phyloP scores from a whole-genome alignment of 2,113 vertebrate species.

The Naja naja region DNA sequence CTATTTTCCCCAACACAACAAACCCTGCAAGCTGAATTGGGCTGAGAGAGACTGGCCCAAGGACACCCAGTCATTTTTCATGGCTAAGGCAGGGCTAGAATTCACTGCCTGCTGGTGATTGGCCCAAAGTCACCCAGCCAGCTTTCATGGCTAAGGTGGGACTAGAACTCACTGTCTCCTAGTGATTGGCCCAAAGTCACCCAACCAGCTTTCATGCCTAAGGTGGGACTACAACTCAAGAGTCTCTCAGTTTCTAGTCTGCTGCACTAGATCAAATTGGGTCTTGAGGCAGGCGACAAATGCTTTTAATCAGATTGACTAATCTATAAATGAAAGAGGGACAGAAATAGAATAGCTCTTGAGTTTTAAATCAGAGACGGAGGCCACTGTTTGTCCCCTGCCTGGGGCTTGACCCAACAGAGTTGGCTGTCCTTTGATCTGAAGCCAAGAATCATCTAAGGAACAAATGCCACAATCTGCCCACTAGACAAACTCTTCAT shows the following conservation, averaged over 20 bases:
- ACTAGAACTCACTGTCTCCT: too few species aligned
- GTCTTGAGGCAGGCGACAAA: background rate
- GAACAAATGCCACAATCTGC: background rate
- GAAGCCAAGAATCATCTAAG: background rate
- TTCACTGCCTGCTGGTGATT: background rate
- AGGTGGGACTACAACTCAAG: rapidly evolving
- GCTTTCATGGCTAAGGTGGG: rapidly evolving
- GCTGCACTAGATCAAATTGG: background rate
- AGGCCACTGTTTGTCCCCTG: background rate
- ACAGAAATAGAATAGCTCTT: background rate
- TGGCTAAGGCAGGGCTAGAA: background rate
- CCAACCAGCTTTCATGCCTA: background rate
- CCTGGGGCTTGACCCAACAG: background rate
- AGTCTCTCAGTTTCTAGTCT: background rate
- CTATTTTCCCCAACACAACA: background rate
- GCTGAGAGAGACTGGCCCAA: background rate
- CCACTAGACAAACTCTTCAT: background rate
- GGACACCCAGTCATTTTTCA: background rate
- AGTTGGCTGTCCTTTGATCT: background rate
- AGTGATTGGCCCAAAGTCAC: too few species aligned
- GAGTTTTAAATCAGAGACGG: background rate
- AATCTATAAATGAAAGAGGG: background rate
- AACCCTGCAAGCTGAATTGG: background rate
- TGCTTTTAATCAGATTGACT: background rate
- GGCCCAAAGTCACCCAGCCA: too few species aligned